Evolutionary conservation across 2,113 vertebrate species (phyloP).

Genomic region (Eulemur rufifrons): DNA sequence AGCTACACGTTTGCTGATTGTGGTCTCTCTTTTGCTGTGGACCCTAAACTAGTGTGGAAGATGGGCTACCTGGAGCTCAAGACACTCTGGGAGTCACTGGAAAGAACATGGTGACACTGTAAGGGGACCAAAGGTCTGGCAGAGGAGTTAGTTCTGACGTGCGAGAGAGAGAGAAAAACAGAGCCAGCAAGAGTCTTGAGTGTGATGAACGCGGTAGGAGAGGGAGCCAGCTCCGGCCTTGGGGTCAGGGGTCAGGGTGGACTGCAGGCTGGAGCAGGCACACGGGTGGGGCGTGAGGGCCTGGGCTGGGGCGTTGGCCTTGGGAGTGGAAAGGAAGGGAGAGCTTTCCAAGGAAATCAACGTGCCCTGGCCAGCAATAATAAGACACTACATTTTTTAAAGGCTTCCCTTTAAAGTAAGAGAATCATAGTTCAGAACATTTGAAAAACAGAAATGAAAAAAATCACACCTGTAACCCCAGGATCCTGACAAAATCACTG

Average conservation of each 20-base stretch:
- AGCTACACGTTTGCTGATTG: not conserved
- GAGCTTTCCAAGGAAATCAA: slow-evolving; percentile 43
- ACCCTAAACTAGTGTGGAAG: not conserved
- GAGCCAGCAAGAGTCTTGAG: not conserved
- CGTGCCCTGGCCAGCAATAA: slow-evolving; percentile 14
- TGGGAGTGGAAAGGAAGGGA: slow-evolving; percentile 1
- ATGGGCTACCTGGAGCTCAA: not conserved
- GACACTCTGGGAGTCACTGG: not conserved
- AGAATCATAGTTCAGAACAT: slow-evolving; percentile 30
- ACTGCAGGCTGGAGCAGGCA: not conserved
- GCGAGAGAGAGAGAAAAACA: not conserved
- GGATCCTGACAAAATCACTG: not conserved
- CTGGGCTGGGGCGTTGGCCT: not conserved
- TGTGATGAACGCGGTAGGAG: not conserved
- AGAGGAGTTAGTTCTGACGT: not conserved
- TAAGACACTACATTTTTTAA: not conserved
- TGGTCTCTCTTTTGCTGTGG: not conserved
- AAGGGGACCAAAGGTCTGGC: not conserved
- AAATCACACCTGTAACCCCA: not conserved
- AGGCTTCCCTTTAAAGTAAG: not conserved
- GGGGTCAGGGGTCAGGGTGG: not conserved
- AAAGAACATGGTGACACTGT: not conserved
- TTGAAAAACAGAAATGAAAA: not conserved
- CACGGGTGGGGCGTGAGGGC: not conserved
- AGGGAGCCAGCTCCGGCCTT: not conserved